Conservation (phyloP, 2,888 invertebrate species). For the Ypsolopha scabrella region DNA sequence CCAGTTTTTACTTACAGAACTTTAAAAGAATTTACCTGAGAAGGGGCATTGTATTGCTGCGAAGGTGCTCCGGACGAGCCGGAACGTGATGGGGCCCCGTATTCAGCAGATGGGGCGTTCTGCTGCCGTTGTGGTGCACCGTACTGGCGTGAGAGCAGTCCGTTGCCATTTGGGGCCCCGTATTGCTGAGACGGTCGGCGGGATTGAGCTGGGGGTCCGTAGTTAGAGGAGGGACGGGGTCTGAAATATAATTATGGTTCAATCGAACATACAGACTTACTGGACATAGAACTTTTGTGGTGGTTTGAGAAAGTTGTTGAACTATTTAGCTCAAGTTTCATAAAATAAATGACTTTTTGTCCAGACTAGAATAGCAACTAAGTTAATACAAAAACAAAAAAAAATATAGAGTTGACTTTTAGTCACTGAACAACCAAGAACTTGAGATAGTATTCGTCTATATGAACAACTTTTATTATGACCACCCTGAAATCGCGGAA, state of each 20-base stretch:
- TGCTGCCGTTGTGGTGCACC: conserved; percentile 10
- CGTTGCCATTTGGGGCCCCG: conserved; percentile 7
- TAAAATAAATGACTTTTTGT: background rate
- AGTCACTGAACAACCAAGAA: too few species aligned
- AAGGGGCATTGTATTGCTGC: conserved; percentile 18
- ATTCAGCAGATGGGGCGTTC: conserved; percentile 12
- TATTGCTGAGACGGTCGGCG: conserved; percentile 17
- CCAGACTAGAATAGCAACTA: too few species aligned
- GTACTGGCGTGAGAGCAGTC: conserved; percentile 17
- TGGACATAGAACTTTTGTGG: too few species aligned
- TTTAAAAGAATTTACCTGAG: background rate
- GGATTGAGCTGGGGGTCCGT: conserved; percentile 37
- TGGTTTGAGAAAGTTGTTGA: too few species aligned
- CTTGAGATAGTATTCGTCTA: too few species aligned
- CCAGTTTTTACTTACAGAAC: too few species aligned
- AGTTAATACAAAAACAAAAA: background rate
- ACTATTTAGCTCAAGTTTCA: background rate
- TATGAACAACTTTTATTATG: too few species aligned
- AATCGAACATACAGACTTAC: too few species aligned
- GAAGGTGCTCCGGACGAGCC: conserved; percentile 9
- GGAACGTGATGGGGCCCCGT: conserved; percentile 10
- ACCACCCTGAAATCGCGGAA: too few species aligned
- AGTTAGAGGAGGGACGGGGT: conserved; percentile 44
- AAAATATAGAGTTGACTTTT: too few species aligned
- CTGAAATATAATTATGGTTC: conserved; percentile 21